A percentile compares a stretch with the other conserved stretches of the same genome.
These are phyloP conservation scores for Xylota sylvarum DNA, from an alignment of 2,888 invertebrate species.

Conservation along the genomic window DNA sequence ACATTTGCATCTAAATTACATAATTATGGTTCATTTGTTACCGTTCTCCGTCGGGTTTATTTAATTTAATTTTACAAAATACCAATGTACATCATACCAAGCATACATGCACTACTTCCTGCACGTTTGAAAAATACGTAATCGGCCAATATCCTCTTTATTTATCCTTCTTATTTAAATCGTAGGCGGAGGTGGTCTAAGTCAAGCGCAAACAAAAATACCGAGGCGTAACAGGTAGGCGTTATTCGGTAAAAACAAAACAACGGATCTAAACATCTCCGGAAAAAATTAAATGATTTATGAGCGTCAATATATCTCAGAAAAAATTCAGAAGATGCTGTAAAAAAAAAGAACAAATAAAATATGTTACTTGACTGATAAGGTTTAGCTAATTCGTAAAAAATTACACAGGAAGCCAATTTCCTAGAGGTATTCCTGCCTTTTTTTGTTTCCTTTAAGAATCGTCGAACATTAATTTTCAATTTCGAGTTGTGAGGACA, in stretches of 20 bases:
- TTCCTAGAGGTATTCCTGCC: slow-evolving; percentile 40
- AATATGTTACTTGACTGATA: slow-evolving; percentile 13
- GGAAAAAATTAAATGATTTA: slow-evolving; percentile 54
- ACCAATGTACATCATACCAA: neutral
- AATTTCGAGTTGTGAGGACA: slow-evolving; percentile 15
- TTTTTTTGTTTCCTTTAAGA: slow-evolving; percentile 7
- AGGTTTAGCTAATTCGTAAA: slow-evolving; percentile 60
- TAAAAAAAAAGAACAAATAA: slow-evolving; percentile 5
- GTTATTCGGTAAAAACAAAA: slow-evolving; percentile 63
- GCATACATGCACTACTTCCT: neutral
- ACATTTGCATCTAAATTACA: too few species aligned
- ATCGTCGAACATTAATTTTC: slow-evolving; percentile 3
- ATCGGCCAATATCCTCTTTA: neutral
- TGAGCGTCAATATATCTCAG: slow-evolving; percentile 27
- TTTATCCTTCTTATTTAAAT: slow-evolving; percentile 11
- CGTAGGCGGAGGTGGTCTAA: slow-evolving; percentile 13
- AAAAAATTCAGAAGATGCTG: neutral
- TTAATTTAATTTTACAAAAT: too few species aligned
- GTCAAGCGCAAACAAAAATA: slow-evolving; percentile 42
- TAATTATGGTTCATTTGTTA: too few species aligned
- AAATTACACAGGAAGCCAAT: slow-evolving; percentile 72
- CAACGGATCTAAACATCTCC: slow-evolving; percentile 46
- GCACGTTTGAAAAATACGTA: neutral
- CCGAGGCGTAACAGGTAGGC: slow-evolving; percentile 54
- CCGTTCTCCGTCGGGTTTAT: too few species aligned